Conservation (phyloP, 2,113 vertebrate genomes). For the Aleadryas rufinucha region DNA sequence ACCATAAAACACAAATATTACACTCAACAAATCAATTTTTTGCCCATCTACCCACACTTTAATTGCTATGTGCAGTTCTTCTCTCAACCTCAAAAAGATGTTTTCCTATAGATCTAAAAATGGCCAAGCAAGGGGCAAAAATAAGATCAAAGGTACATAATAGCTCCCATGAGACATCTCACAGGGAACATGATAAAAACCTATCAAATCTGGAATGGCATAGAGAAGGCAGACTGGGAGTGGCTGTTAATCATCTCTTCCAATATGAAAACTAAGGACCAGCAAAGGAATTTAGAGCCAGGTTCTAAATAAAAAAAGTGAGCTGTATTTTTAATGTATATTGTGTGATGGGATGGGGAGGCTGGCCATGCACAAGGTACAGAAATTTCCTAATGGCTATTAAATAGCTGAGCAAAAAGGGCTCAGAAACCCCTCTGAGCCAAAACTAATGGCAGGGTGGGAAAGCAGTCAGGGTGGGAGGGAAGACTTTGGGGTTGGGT, state of each 20-base stretch:
- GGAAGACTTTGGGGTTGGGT: not conserved
- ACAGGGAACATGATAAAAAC: not conserved
- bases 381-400: not conserved
- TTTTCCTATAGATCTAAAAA: not conserved
- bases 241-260: not conserved
- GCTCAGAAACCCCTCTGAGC: not conserved
- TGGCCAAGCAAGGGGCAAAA: not conserved
- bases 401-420: not conserved
- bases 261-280: not conserved
- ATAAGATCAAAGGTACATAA: not conserved
- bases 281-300: not conserved
- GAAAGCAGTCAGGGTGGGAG: not conserved
- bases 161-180: not conserved
- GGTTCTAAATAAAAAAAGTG: not conserved
- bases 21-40: not conserved
- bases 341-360: not conserved
- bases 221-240: not conserved
- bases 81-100: not conserved
- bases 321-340: not conserved
- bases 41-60: not conserved
- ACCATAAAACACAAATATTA: not conserved
- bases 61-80: not conserved
- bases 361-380: not conserved
- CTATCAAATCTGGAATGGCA: not conserved
- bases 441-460: not conserved